These are phyloP conservation scores for Pedetes capensis DNA, from an alignment of 2,113 vertebrate genomes.

Conservation along the genomic window DNA sequence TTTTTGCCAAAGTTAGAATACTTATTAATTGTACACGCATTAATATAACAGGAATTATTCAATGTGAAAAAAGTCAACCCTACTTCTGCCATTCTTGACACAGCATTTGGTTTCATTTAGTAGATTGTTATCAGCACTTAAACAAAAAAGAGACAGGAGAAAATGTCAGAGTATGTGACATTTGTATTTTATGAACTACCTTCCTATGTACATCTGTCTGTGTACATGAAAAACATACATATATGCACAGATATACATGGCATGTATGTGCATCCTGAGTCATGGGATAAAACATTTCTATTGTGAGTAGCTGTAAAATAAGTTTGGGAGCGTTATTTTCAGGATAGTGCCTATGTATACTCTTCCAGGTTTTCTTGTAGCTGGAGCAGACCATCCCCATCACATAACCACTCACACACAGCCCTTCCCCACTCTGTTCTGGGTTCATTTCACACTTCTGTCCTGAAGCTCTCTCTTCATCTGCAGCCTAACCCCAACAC, in stretches of 20 bases:
- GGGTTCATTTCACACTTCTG: background rate
- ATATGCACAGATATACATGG: background rate
- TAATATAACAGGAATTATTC: background rate
- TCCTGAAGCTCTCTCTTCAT: background rate
- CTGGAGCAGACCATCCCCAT: background rate
- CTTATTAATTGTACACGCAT: background rate
- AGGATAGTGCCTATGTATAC: no score
- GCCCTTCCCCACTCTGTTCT: background rate
- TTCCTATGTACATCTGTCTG: background rate
- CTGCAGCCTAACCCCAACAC: background rate
- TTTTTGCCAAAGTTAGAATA: slow-evolving; percentile 31
- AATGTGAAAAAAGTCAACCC: background rate
- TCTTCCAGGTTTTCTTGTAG: background rate
- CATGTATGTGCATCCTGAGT: background rate
- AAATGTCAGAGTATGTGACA: background rate
- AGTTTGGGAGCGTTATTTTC: background rate
- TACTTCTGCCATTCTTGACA: background rate
- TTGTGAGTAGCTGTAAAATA: background rate
- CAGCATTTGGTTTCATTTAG: background rate
- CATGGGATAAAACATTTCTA: background rate
- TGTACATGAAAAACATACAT: no score
- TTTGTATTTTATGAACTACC: background rate
- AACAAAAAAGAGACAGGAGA: background rate
- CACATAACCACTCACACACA: background rate
- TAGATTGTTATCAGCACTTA: background rate